Conservation (phyloP, 2,797 vertebrate species). For the Enteromius thamalakanensis region DNA sequence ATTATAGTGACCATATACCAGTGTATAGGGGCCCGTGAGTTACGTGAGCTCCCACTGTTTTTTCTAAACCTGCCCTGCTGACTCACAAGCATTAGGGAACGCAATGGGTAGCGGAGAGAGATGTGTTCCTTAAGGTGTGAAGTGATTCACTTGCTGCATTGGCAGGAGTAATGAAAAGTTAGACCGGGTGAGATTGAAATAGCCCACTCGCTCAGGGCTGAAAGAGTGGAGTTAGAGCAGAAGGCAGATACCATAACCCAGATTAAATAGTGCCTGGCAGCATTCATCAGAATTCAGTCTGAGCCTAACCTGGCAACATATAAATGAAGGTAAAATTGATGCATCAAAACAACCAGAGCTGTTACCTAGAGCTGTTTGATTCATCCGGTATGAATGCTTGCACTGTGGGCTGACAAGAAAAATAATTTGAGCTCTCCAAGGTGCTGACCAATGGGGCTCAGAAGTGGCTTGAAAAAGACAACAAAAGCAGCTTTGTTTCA, state of each 20-base stretch:
- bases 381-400: constrained; percentile 28
- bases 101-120: constrained; percentile 25
- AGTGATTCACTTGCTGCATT: constrained; percentile 51
- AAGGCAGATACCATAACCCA: constrained; percentile 54
- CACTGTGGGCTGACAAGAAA: constrained; percentile 41
- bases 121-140: constrained; percentile 47
- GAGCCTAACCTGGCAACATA: constrained; percentile 60
- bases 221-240: constrained; percentile 53
- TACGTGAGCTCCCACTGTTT: background rate
- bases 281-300: constrained; percentile 62
- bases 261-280: constrained; percentile 56
- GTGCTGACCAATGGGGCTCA: constrained; percentile 62
- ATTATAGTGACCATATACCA: background rate
- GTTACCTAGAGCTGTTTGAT: constrained; percentile 47
- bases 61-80: constrained; percentile 36
- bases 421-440: constrained; percentile 65
- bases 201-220: constrained; percentile 55
- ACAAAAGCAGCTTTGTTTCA: background rate
- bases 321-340: constrained; percentile 47
- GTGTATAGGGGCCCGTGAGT: background rate
- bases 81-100: constrained; percentile 32
- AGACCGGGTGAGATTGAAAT: constrained; percentile 62
- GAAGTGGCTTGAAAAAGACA: background rate
- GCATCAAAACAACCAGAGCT: constrained; percentile 65
- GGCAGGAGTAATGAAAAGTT: constrained; percentile 54